Evolutionary conservation across 2,888 invertebrate species (phyloP), one percentile per base, ranked within the genome.

Genomic region (Torymus aiolomorphi): DNA sequence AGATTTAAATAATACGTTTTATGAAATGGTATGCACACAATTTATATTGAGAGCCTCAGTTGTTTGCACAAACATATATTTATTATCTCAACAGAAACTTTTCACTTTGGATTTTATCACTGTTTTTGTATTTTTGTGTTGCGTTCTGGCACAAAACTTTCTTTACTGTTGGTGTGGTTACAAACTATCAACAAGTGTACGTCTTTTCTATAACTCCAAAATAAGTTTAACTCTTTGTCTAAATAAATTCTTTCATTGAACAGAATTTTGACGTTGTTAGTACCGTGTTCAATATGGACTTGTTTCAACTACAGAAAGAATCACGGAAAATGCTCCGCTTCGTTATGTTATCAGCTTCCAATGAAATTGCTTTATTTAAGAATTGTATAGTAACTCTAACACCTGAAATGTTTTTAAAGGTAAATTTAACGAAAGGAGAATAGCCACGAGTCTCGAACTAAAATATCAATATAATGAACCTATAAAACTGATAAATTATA

Each of bases 51-150:
- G 57, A 59, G 51, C 57, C 24, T 24, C 20, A 18, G 51, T 62
- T 24, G 20, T 75, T 13, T 75, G 75, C 16, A 75, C 75, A 49
- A 75, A 75, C 10, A 75, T 75, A 20, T 75, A 51, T 11, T 57
- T 59, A 12, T 51, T 75, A 12, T 75, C 75, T 11, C 49, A n/a
- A 2, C 66, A 31, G 16, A 20, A 56, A 10, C 13, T 75, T 1
- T 75, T 75, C 11, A 52, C 49, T 24, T 51, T 49, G 11, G 59
- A 57, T 12, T 75, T 75, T 12, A 24, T 66, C 2, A 59, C 75
- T 51, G 54, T 75, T 51, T 63, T 66, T 24, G 10, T 18, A 20
- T 75, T 51, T 59, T 18, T 75, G 8, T 75, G 75, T 56, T 75
- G 66, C 12, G 51, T 66, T 2, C 18, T 75, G n/a, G 16, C 13